Base-by-base conservation (phyloP, 2,888 invertebrate genomes). In the Brachyptera putata region DNA sequence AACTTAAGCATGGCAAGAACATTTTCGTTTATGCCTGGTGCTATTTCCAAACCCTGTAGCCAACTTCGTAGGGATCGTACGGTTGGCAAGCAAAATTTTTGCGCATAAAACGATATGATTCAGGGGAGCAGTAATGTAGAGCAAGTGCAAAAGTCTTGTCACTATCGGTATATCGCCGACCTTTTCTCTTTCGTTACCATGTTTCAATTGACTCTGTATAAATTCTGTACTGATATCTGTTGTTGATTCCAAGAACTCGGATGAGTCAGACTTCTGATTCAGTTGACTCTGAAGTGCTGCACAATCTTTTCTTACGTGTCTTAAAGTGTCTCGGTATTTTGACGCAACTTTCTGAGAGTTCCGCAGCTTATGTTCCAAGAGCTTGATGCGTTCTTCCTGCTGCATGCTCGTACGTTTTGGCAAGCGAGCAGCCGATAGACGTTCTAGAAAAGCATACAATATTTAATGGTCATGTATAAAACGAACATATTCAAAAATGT, bases 41-140 rank as follows among this genome's bases (percentile, higher is more conserved):
- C 5, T 18, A 14, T 46, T 16, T 46, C 22, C 7, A 46, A 22
- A 4, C 46, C 46, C n/a, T 46, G 46, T 22, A 46, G n/a, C 46
- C 46, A 46, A 21, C 46, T 18, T 4, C 46, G 18, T 22, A 46
- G 7, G 3, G 46, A 46, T 7, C 46, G 4, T 21, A 46, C 46
- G 21, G 46, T 46, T 46, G 46, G 46, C n/a, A 46, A 46, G n/a
- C 46, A 46, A n/a, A 46, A 21, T 46, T 46, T 46, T 22, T 46
- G 7, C 46, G 18, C 21, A 46, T 18, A n/a, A 46, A 46, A 46
- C 46, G 16, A 46, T 46, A 46, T 21, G 46, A 16, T 21, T 46
- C 46, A 21, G 46, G 46, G n/a, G 46, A 46, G n/a, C 46, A 46
- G n/a, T 46, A 46, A 22, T 46, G 16, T 21, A 46, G 46, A 3